Evolutionary conservation across 2,888 invertebrate genomes (phyloP), one percentile per base, ranked within the genome.

Genomic region (Epistrophe eligans): DNA sequence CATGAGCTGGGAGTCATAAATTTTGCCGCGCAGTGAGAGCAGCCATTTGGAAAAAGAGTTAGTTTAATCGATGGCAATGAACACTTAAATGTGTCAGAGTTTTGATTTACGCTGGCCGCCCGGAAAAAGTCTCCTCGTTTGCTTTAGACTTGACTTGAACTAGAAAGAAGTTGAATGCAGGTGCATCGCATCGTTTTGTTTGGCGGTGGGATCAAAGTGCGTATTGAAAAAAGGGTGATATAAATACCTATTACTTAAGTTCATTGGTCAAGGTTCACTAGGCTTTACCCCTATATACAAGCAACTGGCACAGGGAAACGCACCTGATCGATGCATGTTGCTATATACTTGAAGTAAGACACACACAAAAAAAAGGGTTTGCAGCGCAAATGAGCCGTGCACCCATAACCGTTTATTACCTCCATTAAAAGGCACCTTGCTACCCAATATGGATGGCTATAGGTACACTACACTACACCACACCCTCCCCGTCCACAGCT

Each of bases 371-470:
- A 79, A 83, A 87, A 83, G 77, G 87, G 83, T 79, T 87, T 55
- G 4, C 79, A 79, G 83, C 83, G 79, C 79, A 83, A 87, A 87
- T 87, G 85, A 87, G 85, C 82, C 85, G 79, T 87, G 83, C 76
- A 83, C 79, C 83, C 83, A 83, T 83, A 83, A 87, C 83, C 74
- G 79, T 87, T 87, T 82, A 87, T 87, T 72, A 62, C 76, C 50
- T 76, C 85, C 85, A 85, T 85, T 85, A 85, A 85, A 79, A 83
- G 66, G 74, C 87, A 87, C 87, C 83, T 83, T 87, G 70, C 79
- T 83, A 67, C 83, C 83, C 87, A 67, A 83, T 83, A 83, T 83
- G 87, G 82, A 70, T 71, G 66, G 58, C 24, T 24, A 24, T 24
- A 57, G 19, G 13, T 17, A 17, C 15, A 40, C 1, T 43, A 45